Conservation (phyloP, 2,113 vertebrate genomes). For the Tupaia tana region DNA sequence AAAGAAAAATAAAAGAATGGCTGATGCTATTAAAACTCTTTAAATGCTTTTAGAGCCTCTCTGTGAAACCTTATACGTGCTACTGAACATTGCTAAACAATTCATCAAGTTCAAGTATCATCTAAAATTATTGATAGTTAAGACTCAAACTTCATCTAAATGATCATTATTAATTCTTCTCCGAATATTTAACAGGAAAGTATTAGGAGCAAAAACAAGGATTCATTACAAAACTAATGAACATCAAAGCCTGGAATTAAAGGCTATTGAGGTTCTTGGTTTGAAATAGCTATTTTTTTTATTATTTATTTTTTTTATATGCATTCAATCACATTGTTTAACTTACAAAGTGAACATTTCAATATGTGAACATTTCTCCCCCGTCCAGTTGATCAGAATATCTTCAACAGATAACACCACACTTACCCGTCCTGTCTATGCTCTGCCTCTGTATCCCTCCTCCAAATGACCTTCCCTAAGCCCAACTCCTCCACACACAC, state of each 20-base stretch:
- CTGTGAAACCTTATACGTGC: not conserved
- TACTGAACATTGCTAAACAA: constrained; percentile 28
- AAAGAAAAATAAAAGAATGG: not conserved
- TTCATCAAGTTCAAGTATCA: constrained; percentile 40
- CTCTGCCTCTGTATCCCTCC: too few relatives aligned
- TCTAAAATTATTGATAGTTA: not conserved
- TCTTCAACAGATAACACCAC: too few relatives aligned
- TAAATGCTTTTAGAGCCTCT: not conserved
- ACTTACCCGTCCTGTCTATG: too few relatives aligned
- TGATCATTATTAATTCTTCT: constrained; percentile 30
- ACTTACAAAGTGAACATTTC: too few relatives aligned
- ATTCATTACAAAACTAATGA: constrained; percentile 14
- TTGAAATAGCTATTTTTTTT: not conserved
- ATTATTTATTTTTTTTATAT: too few relatives aligned
- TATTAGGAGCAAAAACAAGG: not conserved
- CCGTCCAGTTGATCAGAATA: too few relatives aligned
- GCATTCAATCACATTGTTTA: too few relatives aligned
- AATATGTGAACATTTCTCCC: too few relatives aligned
- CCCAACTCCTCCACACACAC: too few relatives aligned
- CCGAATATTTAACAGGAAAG: constrained; percentile 6
- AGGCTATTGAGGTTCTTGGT: not conserved
- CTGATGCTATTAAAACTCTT: not conserved
- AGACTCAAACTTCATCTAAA: constrained; percentile 11
- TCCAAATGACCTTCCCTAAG: too few relatives aligned
- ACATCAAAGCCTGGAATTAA: not conserved